Evolutionary conservation across 1,140 invertebrate species (phyloP).

Genomic region (Asbolus verrucosus): DNA sequence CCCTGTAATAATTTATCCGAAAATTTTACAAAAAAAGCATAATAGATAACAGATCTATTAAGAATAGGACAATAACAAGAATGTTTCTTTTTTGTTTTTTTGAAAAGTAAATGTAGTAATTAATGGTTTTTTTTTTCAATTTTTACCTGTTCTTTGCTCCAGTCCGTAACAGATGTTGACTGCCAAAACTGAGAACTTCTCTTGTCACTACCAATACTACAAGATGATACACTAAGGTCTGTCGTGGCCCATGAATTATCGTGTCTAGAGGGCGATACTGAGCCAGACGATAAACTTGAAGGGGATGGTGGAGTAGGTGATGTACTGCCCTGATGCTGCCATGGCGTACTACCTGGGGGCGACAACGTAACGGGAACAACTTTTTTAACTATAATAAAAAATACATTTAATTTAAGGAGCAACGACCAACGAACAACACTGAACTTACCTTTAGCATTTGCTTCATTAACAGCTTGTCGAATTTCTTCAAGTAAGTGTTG

Average conservation of each 20-base stretch:
- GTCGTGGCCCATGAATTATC: slow-evolving; percentile 64
- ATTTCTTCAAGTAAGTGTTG: slow-evolving; percentile 86
- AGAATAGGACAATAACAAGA: no score
- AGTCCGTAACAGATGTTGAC: slow-evolving; percentile 80
- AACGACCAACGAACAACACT: no score
- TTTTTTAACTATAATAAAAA: slow-evolving; percentile 71
- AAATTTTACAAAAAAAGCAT: no score
- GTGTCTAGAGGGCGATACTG: slow-evolving; percentile 65
- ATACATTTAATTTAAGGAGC: no score
- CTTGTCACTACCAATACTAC: slow-evolving; percentile 76
- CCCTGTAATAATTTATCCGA: no score
- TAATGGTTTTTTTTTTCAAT: no score
- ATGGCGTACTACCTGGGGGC: slow-evolving; percentile 70
- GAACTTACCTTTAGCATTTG: slow-evolving; percentile 80
- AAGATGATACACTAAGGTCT: slow-evolving; percentile 67
- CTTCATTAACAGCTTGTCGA: slow-evolving; percentile 84
- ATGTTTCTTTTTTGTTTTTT: no score
- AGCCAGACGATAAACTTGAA: slow-evolving; percentile 74
- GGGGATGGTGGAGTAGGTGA: slow-evolving; percentile 70
- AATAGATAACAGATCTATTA: no score
- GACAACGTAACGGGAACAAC: slow-evolving; percentile 71
- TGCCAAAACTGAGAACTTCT: slow-evolving; percentile 76
- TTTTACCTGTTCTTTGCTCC: slow-evolving; percentile 91
- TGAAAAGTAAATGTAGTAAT: no score
- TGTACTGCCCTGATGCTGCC: slow-evolving; percentile 66